These are phyloP conservation scores for Drosophila takahashii DNA, from an alignment of 1,140 invertebrate species.

Conservation along the genomic window DNA sequence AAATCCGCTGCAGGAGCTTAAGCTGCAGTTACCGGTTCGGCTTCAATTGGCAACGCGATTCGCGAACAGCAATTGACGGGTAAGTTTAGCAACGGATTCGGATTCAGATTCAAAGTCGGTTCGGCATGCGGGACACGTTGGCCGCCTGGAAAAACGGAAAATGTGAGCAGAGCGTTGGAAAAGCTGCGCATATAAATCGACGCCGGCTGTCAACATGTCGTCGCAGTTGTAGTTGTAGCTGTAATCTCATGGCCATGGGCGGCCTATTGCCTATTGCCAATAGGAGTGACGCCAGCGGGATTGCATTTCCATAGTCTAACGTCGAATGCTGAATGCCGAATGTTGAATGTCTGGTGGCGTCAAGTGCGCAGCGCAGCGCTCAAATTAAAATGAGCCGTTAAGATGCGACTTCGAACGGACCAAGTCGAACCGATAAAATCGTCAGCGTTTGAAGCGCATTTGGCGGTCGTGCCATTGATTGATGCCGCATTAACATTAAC, in stretches of 20 bases:
- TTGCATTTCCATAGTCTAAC: conserved; percentile 32
- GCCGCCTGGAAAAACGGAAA: conserved; percentile 31
- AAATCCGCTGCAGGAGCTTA: conserved; percentile 11
- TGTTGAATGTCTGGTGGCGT: conserved; percentile 17
- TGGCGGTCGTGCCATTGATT: conserved; percentile 37
- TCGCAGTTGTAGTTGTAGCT: conserved; percentile 2
- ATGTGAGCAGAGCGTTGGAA: conserved; percentile 26
- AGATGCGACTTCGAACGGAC: conserved; percentile 31
- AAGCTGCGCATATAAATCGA: conserved; percentile 65
- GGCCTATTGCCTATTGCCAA: conserved; percentile 15
- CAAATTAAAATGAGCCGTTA: conserved; percentile 64
- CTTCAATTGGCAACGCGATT: conserved; percentile 43
- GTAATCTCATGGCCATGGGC: conserved; percentile 36
- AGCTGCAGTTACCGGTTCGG: conserved; percentile 57
- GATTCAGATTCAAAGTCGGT: conserved; percentile 1
- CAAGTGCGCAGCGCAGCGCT: conserved; percentile 35
- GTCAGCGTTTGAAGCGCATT: conserved; percentile 4
- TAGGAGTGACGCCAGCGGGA: conserved; percentile 2
- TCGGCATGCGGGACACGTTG: conserved; percentile 53
- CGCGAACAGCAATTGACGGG: neutral
- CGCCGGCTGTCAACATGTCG: conserved; percentile 61
- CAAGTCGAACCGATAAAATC: conserved; percentile 22
- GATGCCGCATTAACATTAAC: conserved; percentile 25
- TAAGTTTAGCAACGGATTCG: conserved; percentile 7
- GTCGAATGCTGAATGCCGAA: too few relatives aligned